Base-by-base conservation (phyloP, 2,113 vertebrate genomes). In the Microtus pennsylvanicus region DNA sequence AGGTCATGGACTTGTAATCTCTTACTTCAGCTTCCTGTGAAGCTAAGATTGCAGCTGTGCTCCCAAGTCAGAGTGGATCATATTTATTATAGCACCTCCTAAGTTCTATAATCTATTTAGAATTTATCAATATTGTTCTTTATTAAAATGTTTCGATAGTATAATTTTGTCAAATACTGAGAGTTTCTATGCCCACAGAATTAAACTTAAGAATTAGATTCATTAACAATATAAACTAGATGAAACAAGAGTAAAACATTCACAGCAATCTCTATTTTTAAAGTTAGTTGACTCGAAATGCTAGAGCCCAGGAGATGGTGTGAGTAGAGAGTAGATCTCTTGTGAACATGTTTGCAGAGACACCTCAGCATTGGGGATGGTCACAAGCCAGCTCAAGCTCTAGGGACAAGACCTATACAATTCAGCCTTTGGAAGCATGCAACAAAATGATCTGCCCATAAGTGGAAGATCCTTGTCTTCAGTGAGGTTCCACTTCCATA, bases 171-270 rank as follows among this genome's bases (percentile, higher is more conserved):
- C 24, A 89, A 90, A 78, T 78, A 67, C 89, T 74, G 42, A 9
- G 42, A 47, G 24, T 83, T 47, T 5, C 38, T 89, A 0, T 75
- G 67, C 86, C 24, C 58, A 5, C 55, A 21, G n/a, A 45, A 94
- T 26, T 86, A 47, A 94, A 92, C 72, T 85, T 92, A 87, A 61
- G 22, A 38, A 90, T 94, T 85, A 63, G 63, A 82, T 63, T 89
- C 33, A 52, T 42, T 38, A 87, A 16, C 28, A 90, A 67, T 5
- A 67, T 38, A 94, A 72, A 77, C 1, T 9, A 86, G 72, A 30
- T 35, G 38, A 87, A 42, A 93, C 69, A 7, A n/a, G n/a, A 93
- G 85, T 35, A 4, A 70, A 78, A n/a, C 52, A 33, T 61, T 95
- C 50, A 92, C 3, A 74, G n/a, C 78, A 11, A 5, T 90, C 21